Evolutionary conservation across 1,140 invertebrate species (phyloP).

Genomic region (Cotesia glomerata): DNA sequence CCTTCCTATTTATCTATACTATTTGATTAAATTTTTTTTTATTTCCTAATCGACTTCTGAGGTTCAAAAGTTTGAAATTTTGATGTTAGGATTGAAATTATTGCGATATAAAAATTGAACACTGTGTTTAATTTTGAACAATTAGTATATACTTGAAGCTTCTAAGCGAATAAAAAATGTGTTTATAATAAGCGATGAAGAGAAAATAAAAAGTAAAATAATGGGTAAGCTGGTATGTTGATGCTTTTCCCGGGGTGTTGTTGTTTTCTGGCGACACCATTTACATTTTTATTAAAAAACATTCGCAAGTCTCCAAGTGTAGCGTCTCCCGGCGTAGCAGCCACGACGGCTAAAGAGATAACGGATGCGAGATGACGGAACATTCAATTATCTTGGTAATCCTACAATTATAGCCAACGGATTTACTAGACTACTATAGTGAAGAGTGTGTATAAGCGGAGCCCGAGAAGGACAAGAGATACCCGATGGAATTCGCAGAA

Average conservation of each 20-base stretch:
- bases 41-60: too few relatives aligned
- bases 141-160: too few relatives aligned
- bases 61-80: too few relatives aligned
- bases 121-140: too few relatives aligned
- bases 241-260: not conserved
- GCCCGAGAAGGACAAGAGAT: not conserved
- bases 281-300: conserved; percentile 44
- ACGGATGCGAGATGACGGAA: conserved; percentile 36
- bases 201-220: not conserved
- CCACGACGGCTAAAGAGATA: conserved; percentile 34
- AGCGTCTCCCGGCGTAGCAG: not conserved
- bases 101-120: too few relatives aligned
- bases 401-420: conserved; percentile 41
- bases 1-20: too few relatives aligned
- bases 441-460: not conserved
- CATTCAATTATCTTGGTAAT: conserved; percentile 42
- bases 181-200: not conserved
- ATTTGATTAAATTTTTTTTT: too few relatives aligned
- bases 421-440: conserved; percentile 36
- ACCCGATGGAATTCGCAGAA: conserved; percentile 4
- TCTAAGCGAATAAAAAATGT: not conserved
- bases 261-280: conserved; percentile 19
- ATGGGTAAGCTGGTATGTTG: not conserved
- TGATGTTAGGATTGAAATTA: too few relatives aligned
- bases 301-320: conserved; percentile 29